Base-by-base conservation (phyloP, 2,888 invertebrate genomes). In the Falcaria lacertinaria region DNA sequence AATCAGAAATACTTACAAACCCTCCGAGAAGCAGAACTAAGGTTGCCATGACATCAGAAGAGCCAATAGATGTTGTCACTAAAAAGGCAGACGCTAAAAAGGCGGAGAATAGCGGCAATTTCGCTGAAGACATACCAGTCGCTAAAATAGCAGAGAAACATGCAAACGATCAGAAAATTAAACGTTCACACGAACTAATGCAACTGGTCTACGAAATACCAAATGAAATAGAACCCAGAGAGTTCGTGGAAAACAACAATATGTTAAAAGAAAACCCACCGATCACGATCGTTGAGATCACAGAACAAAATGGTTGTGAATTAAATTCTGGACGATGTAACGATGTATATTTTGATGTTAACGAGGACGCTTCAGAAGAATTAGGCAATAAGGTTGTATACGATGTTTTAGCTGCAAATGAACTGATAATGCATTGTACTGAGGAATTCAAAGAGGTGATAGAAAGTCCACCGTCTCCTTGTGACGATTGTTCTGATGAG, bases 301-400 rank as follows among this genome's bases (percentile, higher is more conserved):
- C 79, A 41, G 85, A 87, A 76, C 85, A 83, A 50, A 88, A 89
- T 73, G 87, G 88, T 80, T 89, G 87, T 82, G 87, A 83, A 54
- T 64, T 70, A 54, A 73, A 61, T 56, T 64, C 60, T 28, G 62
- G 56, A 45, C 54, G 60, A 65, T 76, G 80, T 76, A 79, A 85
- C 49, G 67, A 70, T 50, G 74, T 72, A 64, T 79, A 75, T 54
- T 61, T 69, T 60, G 71, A 70, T 57, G 65, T 70, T 61, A 60
- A 65, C 45, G 63, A 57, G 42, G 75, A 80, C 63, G 79, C 78
- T 80, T 75, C 80, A 49, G 74, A 80, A 50, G 68, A 79, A 48
- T 74, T 86, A 77, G 81, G 79, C 51, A 80, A 81, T 80, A 84
- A 80, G 61, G 76, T 81, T 56, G 80, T 80, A 64, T 83, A 79